Base-by-base conservation (phyloP, 1,140 invertebrate species). In the Papilio aristodemus region DNA sequence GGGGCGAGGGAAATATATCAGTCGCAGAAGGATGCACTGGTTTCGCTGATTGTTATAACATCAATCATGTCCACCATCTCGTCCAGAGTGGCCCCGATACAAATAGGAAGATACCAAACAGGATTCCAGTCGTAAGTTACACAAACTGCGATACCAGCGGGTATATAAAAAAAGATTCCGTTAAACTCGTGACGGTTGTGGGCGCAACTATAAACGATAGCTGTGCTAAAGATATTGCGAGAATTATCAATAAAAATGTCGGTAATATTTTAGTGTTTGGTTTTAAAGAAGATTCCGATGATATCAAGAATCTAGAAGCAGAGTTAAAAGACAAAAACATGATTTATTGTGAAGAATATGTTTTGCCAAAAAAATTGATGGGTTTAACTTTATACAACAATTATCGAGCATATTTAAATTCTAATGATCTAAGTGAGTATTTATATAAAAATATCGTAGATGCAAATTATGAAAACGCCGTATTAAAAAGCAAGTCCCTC, bases 1-100 rank as follows among this genome's bases (percentile, higher is more conserved):
- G 78, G 78, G 78, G 78, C 1, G 78, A 80, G 60, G 75, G 78
- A 9, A 68, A 59, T 57, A 79, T 79, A 14, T 27, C 57, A 6
- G 19, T 37, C 1, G 0, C 43, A 4, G 41, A 22, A 4, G 73
- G 71, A 5, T 11, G 27, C 38, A 75, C 67, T 13, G 77, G 77
- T 2, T 79, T 75, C 37, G 19, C 70, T 0, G 59, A 77, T 17
- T 75, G 77, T 19, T 79, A 79, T 32, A 79, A 79, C 37, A 73
- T 79, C 9, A 79, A 79, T 50, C 73, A 75, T 59, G 41, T 68
- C 4, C 71, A 68, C 9, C 75, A 79, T 64, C 66, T 73, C 1
- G 75, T 79, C 0, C 77, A 73, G 50, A 79, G 75, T 13, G 77
- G 77, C 25, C 57, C 66, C 1, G 77, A 77, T 32, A 41, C 6